Percentiles rank a stretch among this genome's conserved stretches.
These are phyloP conservation scores for Belgica antarctica DNA, from an alignment of 2,888 invertebrate genomes.

Conservation along the genomic window DNA sequence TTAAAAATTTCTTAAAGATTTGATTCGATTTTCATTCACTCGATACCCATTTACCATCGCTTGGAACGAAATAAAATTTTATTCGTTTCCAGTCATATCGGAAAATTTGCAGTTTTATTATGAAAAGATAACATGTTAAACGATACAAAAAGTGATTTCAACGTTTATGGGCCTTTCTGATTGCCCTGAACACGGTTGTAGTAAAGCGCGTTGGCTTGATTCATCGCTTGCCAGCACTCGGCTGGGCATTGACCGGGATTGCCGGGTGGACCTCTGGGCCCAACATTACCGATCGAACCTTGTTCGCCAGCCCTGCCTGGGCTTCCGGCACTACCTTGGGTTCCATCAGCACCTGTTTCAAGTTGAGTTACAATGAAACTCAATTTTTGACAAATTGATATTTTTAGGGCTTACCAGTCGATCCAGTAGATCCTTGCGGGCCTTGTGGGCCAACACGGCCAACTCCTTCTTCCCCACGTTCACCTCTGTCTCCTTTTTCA, in stretches of 20 bases:
- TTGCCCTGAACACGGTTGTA: slow-evolving; percentile 39
- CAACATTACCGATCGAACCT: slow-evolving; percentile 18
- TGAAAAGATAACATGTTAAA: not conserved
- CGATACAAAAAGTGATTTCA: not conserved
- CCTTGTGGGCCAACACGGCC: slow-evolving; percentile 59
- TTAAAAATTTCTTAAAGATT: too few species aligned
- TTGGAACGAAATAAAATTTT: not conserved
- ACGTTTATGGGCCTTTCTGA: slow-evolving; percentile 42
- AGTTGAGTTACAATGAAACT: not conserved
- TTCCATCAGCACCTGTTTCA: not conserved
- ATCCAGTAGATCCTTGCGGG: slow-evolving; percentile 13
- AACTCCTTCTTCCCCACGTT: slow-evolving; percentile 59
- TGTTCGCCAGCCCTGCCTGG: not conserved
- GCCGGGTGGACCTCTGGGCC: slow-evolving; percentile 35
- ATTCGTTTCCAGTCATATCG: slow-evolving; percentile 39
- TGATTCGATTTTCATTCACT: not conserved
- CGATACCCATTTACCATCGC: not conserved
- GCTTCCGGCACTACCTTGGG: slow-evolving; percentile 22
- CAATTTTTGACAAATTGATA: not conserved
- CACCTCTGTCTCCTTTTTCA: slow-evolving; percentile 37
- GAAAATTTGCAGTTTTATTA: slow-evolving; percentile 26
- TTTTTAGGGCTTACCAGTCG: not conserved
- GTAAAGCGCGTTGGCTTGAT: slow-evolving; percentile 37
- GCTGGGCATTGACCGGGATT: slow-evolving; percentile 25
- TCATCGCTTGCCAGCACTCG: slow-evolving; percentile 41